phyloP scores from a whole-genome alignment of 2,888 invertebrate species.

The Tetheella fluctuosa region DNA sequence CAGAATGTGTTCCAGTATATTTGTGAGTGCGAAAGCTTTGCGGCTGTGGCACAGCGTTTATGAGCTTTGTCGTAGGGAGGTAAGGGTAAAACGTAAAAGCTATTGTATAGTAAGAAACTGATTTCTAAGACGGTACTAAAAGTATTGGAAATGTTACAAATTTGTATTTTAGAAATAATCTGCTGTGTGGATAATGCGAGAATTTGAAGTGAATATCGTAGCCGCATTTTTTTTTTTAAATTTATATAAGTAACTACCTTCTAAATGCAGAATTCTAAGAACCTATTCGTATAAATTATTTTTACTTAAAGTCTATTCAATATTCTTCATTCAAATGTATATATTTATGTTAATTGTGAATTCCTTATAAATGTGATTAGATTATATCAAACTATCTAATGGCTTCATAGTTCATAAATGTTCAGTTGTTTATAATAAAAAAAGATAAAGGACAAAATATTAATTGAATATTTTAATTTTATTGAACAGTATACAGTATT shows the following conservation, averaged over 20 bases:
- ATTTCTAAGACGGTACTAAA: slow-evolving; percentile 78
- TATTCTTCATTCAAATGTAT: slow-evolving; percentile 53
- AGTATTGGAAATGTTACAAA: slow-evolving; percentile 82
- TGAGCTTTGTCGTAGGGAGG: slow-evolving; percentile 79
- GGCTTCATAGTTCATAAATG: slow-evolving; percentile 62
- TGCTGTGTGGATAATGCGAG: slow-evolving; percentile 39
- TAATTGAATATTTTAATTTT: slow-evolving; percentile 9
- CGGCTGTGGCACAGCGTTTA: slow-evolving; percentile 69
- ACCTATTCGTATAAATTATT: slow-evolving; percentile 33
- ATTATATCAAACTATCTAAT: slow-evolving; percentile 68
- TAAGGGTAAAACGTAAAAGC: slow-evolving; percentile 77
- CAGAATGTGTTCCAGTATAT: slow-evolving; percentile 61
- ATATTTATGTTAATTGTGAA: slow-evolving; percentile 63
- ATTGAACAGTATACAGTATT: slow-evolving; percentile 6
- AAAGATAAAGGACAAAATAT: slow-evolving; percentile 21
- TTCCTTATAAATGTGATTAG: slow-evolving; percentile 62
- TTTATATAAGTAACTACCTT: slow-evolving; percentile 15
- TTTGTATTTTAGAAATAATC: slow-evolving; percentile 71
- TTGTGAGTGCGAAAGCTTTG: slow-evolving; percentile 61
- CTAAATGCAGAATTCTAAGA: slow-evolving; percentile 17
- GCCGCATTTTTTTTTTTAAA: slow-evolving; percentile 17
- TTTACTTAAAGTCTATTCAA: slow-evolving; percentile 46
- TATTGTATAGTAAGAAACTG: slow-evolving; percentile 72
- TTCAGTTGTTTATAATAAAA: slow-evolving; percentile 36
- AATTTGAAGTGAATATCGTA: slow-evolving; percentile 24